Evolutionary conservation across 1,140 invertebrate species (phyloP).

Genomic region (Drosophila mojavensis): DNA sequence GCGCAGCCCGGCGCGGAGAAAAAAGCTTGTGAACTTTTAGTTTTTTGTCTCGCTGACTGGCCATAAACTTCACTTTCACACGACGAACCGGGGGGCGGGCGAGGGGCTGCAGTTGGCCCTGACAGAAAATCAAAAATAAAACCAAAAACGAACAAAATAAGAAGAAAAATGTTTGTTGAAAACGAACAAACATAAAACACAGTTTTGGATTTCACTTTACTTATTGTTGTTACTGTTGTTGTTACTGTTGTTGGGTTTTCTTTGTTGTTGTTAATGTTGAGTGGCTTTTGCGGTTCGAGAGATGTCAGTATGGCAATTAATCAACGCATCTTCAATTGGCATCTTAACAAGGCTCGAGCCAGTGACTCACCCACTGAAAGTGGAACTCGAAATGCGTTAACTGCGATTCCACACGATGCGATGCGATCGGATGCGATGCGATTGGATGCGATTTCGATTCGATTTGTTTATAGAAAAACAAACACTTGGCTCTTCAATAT

Average conservation of each 20-base stretch:
- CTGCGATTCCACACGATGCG: constrained; percentile 32
- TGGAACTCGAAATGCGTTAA: constrained; percentile 34
- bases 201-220: constrained; percentile 71
- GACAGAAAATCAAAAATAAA: background rate
- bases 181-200: constrained; percentile 71
- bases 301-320: constrained; percentile 76
- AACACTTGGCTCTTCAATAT: constrained; percentile 64
- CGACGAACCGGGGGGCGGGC: constrained; percentile 10
- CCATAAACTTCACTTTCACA: constrained; percentile 57
- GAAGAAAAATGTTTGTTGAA: constrained; percentile 79
- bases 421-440: background rate
- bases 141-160: constrained; percentile 26
- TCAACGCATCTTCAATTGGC: constrained; percentile 70
- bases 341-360: constrained; percentile 35
- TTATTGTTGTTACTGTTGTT: constrained; percentile 32
- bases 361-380: constrained; percentile 40
- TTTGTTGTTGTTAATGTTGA: constrained; percentile 20
- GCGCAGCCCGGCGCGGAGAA: constrained; percentile 50
- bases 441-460: constrained; percentile 34
- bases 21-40: constrained; percentile 73
- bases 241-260: constrained; percentile 6
- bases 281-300: constrained; percentile 67
- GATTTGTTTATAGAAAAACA: constrained; percentile 78
- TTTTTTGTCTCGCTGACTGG: constrained; percentile 45
- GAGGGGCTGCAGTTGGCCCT: background rate